Conservation (phyloP, 2,888 invertebrate genomes). For the Leucophenga montana region DNA sequence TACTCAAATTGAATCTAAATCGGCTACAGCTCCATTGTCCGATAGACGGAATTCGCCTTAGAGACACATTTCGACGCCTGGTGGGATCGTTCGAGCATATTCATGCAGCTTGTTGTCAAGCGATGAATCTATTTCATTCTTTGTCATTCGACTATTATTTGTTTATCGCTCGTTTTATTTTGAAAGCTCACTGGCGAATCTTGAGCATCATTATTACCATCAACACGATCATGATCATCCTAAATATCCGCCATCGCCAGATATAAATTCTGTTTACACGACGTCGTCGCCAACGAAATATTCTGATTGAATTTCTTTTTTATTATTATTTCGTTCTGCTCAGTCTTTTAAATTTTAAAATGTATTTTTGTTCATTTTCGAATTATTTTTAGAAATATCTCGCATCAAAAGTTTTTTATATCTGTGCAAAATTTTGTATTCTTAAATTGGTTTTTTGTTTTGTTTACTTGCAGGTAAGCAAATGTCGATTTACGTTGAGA, state of each 20-base stretch:
- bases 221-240: background rate
- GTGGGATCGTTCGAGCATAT: background rate
- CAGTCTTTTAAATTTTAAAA: background rate
- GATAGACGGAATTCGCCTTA: background rate
- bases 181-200: background rate
- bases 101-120: constrained; percentile 9
- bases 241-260: constrained; percentile 15
- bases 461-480: constrained; percentile 26
- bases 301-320: constrained; percentile 1
- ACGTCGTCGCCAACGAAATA: background rate
- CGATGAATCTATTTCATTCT: background rate
- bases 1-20: background rate
- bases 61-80: background rate
- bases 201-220: constrained; percentile 18
- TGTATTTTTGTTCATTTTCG: constrained; percentile 3
- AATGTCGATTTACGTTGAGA: background rate
- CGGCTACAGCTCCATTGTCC: background rate
- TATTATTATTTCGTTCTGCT: background rate
- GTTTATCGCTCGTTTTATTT: background rate
- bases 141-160: constrained; percentile 1
- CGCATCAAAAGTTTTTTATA: background rate
- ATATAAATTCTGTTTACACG: background rate
- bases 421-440: background rate
- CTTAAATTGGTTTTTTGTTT: background rate
- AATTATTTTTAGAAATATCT: background rate